Evolutionary conservation across 2,797 vertebrate species (phyloP).

Genomic region (Hemitrygon akajei): DNA sequence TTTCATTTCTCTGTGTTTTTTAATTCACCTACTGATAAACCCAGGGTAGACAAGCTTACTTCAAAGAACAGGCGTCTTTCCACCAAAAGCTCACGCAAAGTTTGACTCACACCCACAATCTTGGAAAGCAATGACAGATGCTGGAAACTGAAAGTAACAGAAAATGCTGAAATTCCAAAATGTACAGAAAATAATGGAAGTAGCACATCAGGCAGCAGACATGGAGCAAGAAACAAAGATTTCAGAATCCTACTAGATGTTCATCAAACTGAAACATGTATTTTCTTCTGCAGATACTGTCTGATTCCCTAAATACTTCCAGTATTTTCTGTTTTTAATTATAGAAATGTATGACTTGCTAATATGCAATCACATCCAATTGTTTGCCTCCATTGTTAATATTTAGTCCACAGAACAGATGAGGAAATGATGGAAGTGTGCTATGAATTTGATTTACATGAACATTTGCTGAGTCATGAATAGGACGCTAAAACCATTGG

Average conservation of each 20-base stretch:
- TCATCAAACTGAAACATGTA: no score
- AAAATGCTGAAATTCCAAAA: no score
- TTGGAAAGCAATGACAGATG: background rate
- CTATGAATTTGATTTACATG: background rate
- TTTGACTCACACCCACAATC: background rate
- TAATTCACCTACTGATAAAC: slow-evolving; percentile 36
- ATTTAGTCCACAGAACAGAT: background rate
- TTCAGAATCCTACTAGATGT: no score
- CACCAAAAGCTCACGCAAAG: background rate
- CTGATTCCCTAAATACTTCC: no score
- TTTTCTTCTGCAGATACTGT: no score
- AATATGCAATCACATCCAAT: background rate
- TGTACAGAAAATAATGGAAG: no score
- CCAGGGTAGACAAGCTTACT: slow-evolving; percentile 21
- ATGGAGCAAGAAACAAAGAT: no score
- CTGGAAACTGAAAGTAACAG: no score
- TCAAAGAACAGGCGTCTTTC: slow-evolving; percentile 24
- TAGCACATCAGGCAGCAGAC: no score
- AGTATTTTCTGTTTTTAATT: no score
- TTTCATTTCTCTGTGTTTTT: slow-evolving; percentile 34
- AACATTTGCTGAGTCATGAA: background rate
- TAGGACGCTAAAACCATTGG: background rate
- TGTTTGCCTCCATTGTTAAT: background rate
- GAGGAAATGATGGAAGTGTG: background rate
- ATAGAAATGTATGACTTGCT: background rate